Conservation (phyloP, 2,888 invertebrate species). For the Pammene aurita region DNA sequence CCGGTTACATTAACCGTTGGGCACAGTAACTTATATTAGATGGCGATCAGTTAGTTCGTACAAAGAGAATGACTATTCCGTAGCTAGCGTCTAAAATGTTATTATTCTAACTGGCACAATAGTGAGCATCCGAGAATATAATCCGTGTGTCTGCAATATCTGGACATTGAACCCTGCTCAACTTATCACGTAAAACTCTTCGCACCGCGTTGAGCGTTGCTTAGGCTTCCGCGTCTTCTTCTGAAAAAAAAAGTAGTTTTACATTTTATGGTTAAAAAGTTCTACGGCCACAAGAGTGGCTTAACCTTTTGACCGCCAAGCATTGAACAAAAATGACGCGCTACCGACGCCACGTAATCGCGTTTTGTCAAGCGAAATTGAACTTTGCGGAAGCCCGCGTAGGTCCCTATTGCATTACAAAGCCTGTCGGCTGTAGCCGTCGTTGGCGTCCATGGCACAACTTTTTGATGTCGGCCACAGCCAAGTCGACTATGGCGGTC, state of each 20-base stretch:
- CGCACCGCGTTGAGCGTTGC: conserved; percentile 47
- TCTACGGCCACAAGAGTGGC: no score
- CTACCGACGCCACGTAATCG: no score
- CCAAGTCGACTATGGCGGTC: no score
- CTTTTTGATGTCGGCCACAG: no score
- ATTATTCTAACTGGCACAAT: conserved; percentile 78
- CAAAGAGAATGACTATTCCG: conserved; percentile 62
- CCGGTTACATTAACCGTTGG: conserved; percentile 34
- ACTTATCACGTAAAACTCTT: conserved; percentile 64
- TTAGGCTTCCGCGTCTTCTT: conserved; percentile 76
- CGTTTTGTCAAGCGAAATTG: no score
- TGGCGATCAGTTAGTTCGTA: conserved; percentile 57
- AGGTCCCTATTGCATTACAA: no score
- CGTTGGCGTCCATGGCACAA: no score
- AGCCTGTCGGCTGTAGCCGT: no score
- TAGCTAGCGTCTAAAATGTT: conserved; percentile 69
- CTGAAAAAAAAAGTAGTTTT: conserved; percentile 61
- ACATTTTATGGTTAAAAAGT: no score
- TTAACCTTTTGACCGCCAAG: no score
- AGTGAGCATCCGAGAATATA: conserved; percentile 75
- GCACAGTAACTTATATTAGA: conserved; percentile 51
- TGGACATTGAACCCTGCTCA: conserved; percentile 75
- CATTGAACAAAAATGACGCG: no score
- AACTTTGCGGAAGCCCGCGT: no score
- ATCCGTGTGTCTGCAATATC: conserved; percentile 59